A percentile compares a stretch with the other conserved stretches of the same genome.
These are phyloP conservation scores for Barnardius zonarius DNA, from an alignment of 2,113 vertebrate genomes.

Conservation along the genomic window DNA sequence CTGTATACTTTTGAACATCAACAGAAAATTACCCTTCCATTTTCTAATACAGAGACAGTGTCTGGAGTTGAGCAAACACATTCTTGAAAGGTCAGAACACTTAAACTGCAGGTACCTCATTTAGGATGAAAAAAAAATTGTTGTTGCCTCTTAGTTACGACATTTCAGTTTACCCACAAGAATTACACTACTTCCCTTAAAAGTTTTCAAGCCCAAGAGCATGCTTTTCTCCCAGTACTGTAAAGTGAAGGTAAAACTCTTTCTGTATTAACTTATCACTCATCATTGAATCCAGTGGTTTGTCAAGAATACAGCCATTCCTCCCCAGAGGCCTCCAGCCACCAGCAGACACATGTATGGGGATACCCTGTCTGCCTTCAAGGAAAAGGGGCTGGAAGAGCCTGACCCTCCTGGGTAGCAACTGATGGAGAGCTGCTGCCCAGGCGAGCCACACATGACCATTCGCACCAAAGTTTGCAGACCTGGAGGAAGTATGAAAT, in stretches of 20 bases:
- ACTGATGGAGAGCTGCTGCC: rapidly evolving
- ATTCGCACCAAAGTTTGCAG: not conserved
- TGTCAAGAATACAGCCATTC: not conserved
- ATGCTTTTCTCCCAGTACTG: not conserved
- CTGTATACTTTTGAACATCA: not conserved
- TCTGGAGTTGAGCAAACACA: constrained; percentile 20
- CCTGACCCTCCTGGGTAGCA: not conserved
- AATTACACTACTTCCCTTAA: constrained; percentile 34
- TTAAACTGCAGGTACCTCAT: constrained; percentile 11
- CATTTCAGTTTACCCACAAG: constrained; percentile 57
- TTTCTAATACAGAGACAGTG: not conserved
- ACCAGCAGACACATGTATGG: rapidly evolving
- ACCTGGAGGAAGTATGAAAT: not conserved
- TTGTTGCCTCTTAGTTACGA: not conserved
- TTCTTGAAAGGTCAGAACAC: constrained; percentile 36
- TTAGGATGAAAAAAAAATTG: constrained; percentile 18
- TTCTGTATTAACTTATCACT: not conserved
- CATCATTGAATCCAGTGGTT: not conserved
- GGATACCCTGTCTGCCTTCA: rapidly evolving
- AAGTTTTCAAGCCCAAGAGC: not conserved
- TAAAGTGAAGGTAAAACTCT: not conserved
- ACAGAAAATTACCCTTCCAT: not conserved
- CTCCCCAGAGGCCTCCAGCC: not conserved
- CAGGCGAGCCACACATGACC: rapidly evolving
- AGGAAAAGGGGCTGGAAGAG: not conserved